A percentile compares a stretch with the other conserved stretches of the same genome.
phyloP scores from a whole-genome alignment of 2,113 vertebrate genomes.

The Dermatemys mawii region DNA sequence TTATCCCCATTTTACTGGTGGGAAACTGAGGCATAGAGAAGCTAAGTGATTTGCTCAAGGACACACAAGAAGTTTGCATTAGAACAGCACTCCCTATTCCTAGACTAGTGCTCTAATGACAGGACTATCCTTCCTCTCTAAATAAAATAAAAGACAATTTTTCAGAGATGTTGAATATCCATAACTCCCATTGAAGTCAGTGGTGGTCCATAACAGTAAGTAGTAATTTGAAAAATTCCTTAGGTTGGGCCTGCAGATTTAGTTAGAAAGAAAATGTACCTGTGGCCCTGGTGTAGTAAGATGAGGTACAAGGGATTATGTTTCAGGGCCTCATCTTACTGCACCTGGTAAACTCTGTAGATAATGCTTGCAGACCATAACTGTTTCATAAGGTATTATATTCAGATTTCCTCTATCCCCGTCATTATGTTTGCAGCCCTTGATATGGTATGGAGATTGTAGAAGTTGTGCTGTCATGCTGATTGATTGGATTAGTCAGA shows the following conservation, averaged over 20 bases:
- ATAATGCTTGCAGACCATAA: fast-evolving
- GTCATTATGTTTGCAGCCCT: not conserved
- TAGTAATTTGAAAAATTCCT: not conserved
- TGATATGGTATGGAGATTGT: not conserved
- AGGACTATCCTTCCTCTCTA: not conserved
- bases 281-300: no score
- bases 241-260: not conserved
- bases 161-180: not conserved
- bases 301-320: no score
- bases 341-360: not conserved
- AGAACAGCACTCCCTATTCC: not conserved
- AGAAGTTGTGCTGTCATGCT: not conserved
- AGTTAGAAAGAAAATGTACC: not conserved
- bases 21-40: not conserved
- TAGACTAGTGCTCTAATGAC: not conserved
- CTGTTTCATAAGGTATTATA: not conserved
- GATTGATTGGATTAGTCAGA: not conserved
- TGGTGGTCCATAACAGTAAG: not conserved
- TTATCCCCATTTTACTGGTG: not conserved
- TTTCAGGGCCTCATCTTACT: no score
- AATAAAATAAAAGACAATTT: not conserved
- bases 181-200: not conserved
- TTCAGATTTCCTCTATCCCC: not conserved
- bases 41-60: not conserved
- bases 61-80: not conserved